Evolutionary conservation across 2,113 vertebrate genomes (phyloP).

Genomic region (Pluvianellus socialis): DNA sequence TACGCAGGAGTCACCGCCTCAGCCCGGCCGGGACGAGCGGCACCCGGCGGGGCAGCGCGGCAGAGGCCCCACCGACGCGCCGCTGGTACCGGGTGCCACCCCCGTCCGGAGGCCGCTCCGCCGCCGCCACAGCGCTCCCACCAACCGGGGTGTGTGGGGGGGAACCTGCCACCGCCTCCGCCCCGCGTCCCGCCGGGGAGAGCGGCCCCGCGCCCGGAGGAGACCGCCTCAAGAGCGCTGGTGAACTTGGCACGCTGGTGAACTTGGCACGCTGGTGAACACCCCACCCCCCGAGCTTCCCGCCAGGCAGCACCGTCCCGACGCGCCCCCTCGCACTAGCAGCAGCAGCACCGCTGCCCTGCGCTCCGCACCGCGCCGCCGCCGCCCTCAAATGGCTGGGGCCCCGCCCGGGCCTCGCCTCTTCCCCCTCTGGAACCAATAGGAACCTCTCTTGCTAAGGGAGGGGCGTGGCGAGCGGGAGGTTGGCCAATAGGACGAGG

Average conservation of each 20-base stretch:
- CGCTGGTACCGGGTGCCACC: accelerated
- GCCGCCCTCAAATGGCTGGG: accelerated
- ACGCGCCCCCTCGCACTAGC: accelerated
- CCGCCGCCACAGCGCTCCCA: too few species aligned
- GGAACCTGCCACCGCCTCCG: too few species aligned
- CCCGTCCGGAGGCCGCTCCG: accelerated
- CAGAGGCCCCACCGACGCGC: accelerated
- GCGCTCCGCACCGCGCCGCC: accelerated
- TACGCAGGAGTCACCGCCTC: accelerated
- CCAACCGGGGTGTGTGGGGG: too few species aligned
- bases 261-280: too few species aligned
- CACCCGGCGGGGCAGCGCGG: accelerated
- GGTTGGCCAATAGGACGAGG: not conserved
- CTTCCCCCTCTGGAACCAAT: not conserved
- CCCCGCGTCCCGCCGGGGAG: accelerated
- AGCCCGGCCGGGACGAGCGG: not conserved
- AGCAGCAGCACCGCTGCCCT: accelerated
- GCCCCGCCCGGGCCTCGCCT: not conserved
- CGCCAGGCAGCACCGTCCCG: accelerated
- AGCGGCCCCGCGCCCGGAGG: accelerated
- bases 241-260: accelerated
- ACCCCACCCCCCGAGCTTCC: accelerated
- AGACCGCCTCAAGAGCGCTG: accelerated
- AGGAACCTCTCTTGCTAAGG: not conserved
- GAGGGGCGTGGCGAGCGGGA: not conserved